Conservation (phyloP, 2,113 vertebrate genomes). For the Trematocara variabile region DNA sequence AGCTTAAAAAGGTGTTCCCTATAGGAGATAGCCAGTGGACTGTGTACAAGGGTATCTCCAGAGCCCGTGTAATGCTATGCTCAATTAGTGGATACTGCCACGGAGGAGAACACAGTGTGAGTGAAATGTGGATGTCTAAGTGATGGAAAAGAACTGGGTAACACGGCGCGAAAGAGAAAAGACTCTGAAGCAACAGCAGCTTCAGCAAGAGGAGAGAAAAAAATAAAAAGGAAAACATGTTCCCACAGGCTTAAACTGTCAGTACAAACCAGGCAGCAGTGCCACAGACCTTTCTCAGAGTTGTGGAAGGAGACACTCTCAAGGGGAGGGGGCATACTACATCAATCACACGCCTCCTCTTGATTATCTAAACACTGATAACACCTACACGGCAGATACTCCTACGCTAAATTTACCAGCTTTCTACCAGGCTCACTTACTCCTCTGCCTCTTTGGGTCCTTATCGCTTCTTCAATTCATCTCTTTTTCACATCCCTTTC, state of each 20-base stretch:
- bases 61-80: background rate
- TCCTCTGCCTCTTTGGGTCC: background rate
- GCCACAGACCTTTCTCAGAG: constrained; percentile 9
- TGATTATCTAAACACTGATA: constrained; percentile 46
- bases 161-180: background rate
- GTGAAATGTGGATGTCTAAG: background rate
- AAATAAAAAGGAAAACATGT: background rate
- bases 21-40: background rate
- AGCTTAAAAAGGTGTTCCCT: background rate
- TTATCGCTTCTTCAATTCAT: constrained; percentile 34
- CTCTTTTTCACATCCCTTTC: constrained; percentile 18
- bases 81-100: background rate
- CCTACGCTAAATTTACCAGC: constrained; percentile 33
- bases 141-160: background rate
- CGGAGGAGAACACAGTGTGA: background rate
- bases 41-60: background rate
- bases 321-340: constrained; percentile 11
- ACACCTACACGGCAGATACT: background rate
- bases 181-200: background rate
- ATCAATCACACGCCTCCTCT: constrained; percentile 55
- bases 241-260: constrained; percentile 13
- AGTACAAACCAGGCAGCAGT: constrained; percentile 3
- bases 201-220: background rate
- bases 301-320: background rate
- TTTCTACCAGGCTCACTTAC: background rate